Evolutionary conservation across 2,888 invertebrate genomes (phyloP), one percentile per base, ranked within the genome.

Genomic region (Aethes cnicana): DNA sequence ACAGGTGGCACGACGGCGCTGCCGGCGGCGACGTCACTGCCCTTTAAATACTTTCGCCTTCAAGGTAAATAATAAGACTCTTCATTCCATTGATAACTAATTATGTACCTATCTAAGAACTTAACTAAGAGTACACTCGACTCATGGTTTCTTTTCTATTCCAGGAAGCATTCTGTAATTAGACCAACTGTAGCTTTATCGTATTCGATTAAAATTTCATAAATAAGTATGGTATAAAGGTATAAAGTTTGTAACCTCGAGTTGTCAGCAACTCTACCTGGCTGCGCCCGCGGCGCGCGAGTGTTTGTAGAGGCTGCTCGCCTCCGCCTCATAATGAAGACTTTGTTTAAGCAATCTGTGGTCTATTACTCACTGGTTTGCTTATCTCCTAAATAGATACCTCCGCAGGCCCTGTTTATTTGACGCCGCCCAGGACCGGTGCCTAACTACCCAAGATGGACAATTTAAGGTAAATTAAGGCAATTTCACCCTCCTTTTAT

Each of bases 311-410:
- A 62, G 64, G 61, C 60, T 61, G 57, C 49, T 57, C 35, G 53
- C 62, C 69, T 71, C 56, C 58, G 52, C 57, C 36, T 54, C 62
- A 66, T 72, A 75, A 72, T 69, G 68, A 72, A 71, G 67, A 68
- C 67, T 71, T 69, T 68, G 72, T 70, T 52, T 68, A 68, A 67
- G 61, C 69, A 74, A 76, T 72, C 70, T 66, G 65, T 53, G 58
- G 62, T 64, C 67, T 67, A 70, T 75, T 74, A 72, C 74, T 69
- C 68, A 63, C 67, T 64, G 59, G 60, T 60, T 58, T 61, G 68
- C 60, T 71, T 76, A 65, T 70, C 67, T 69, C 61, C 47, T 47
- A 57, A 55, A 60, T 58, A 58, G 66, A 68, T 46, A 59, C 57
- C 60, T 62, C 63, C 58, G 63, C 57, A 56, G 58, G 61, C 46